Evolutionary conservation across 2,888 invertebrate genomes (phyloP), one percentile per base, ranked within the genome.

Genomic region (Drosophila vallismaia): DNA sequence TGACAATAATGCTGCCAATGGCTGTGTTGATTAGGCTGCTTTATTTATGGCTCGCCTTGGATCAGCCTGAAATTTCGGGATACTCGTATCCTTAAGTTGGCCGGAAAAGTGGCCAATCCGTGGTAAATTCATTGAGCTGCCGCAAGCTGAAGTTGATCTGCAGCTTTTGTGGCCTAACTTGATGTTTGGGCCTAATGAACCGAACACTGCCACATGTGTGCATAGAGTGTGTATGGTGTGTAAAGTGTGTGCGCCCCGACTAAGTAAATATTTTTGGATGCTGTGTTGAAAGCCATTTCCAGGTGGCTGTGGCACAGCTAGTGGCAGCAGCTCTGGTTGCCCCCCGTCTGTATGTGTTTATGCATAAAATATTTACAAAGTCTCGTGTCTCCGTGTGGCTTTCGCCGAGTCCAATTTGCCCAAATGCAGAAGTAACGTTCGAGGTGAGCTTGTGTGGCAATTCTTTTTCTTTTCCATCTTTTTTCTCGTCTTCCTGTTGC

Each of bases 181-280:
- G 70, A 57, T 77, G 59, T 69, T 75, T 64, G 71, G 60, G 79
- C 76, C 84, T 83, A 84, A 83, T 83, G 82, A 83, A 83, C 82
- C 84, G 67, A 75, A 28, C 44, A 44, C 49, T 40, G 19, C 12
- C 46, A 7, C 49, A 48, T 50, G 40, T 52, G 28, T 51, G n/a
- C 53, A 58, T 54, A 28, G 28, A 28, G 36, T 55, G 51, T 51
- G 14, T 51, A 38, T 56, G 57, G 53, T 53, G 19, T 19, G 19
- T 19, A 19, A 2, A 19, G 19, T 50, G 46, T 70, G 48, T 62
- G 31, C 54, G 19, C 19, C 19, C 19, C 38, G 50, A 50, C 69
- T 76, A 85, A 79, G 86, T 74, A 84, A 84, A 84, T 85, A 84
- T 84, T 84, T 81, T 84, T 81, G 81, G 75, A 83, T 83, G 77